Percentiles rank a stretch among this genome's conserved stretches.
These are phyloP conservation scores for Echinometra lucunter DNA, from an alignment of 53 echinoderm and acorn worm genomes.

Conservation along the genomic window DNA sequence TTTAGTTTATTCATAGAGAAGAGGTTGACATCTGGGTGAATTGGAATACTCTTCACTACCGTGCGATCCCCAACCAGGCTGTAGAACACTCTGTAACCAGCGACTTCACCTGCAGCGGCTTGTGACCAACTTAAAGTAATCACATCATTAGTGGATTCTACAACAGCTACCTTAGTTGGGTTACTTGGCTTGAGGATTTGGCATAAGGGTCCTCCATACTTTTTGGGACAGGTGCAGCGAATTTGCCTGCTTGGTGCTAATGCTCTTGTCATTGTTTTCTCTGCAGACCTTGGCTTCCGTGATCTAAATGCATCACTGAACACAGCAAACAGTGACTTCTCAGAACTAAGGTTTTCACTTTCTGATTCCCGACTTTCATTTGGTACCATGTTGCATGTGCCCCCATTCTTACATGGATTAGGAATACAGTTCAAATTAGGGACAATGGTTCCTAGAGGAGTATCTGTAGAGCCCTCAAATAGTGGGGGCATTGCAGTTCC, in stretches of 20 bases:
- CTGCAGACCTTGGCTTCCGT: slow-evolving; percentile 20
- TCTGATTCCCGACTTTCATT: slow-evolving; percentile 38
- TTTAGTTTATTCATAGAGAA: slow-evolving; percentile 85
- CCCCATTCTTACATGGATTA: slow-evolving; percentile 89
- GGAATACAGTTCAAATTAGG: slow-evolving; percentile 78
- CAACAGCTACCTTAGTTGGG: slow-evolving; percentile 79
- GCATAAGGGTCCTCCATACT: slow-evolving; percentile 84
- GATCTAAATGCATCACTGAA: slow-evolving; percentile 46
- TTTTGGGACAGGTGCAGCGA: slow-evolving; percentile 78
- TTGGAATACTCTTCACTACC: slow-evolving; percentile 80
- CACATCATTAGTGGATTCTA: slow-evolving; percentile 69
- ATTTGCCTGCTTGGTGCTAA: slow-evolving; percentile 37
- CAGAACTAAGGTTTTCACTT: slow-evolving; percentile 63
- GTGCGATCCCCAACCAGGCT: slow-evolving; percentile 81
- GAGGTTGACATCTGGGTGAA: slow-evolving; percentile 85
- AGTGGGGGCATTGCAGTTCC: slow-evolving; percentile 42
- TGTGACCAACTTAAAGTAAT: slow-evolving; percentile 86
- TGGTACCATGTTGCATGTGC: slow-evolving; percentile 72
- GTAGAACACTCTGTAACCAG: slow-evolving; percentile 90
- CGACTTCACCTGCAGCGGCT: slow-evolving; percentile 63
- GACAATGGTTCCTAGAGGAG: slow-evolving; percentile 29
- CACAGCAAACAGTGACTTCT: slow-evolving; percentile 27
- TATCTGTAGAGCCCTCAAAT: slow-evolving; percentile 48
- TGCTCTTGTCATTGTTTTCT: neutral
- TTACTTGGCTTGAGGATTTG: slow-evolving; percentile 80